Conservation (phyloP, 2,888 invertebrate species). For the Diarsia dahlii region DNA sequence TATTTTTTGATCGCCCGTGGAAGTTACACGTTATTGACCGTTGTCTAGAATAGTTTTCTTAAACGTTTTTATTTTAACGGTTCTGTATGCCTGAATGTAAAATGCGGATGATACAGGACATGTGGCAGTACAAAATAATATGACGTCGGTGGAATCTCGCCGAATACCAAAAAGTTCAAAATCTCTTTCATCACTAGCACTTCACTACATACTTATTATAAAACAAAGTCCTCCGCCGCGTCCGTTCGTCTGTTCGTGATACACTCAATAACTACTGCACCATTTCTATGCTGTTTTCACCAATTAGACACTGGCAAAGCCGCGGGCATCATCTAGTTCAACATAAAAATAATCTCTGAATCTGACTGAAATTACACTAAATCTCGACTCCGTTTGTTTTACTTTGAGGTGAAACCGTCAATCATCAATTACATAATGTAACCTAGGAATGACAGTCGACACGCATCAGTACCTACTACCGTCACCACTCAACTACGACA, state of each 20-base stretch:
- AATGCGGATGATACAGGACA: too few species aligned
- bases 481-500: constrained; percentile 51
- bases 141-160: too few species aligned
- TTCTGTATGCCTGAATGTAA: background rate
- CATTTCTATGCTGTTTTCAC: too few species aligned
- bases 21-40: background rate
- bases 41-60: background rate
- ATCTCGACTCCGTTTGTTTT: background rate
- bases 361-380: background rate
- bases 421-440: background rate
- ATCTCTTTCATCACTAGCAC: background rate
- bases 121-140: too few species aligned
- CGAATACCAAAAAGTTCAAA: background rate
- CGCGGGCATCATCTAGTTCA: too few species aligned
- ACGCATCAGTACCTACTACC: constrained; percentile 22
- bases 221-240: too few species aligned
- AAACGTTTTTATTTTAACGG: background rate
- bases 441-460: constrained; percentile 3
- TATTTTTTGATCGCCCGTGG: constrained; percentile 30
- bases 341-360: background rate
- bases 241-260: too few species aligned
- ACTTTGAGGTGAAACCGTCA: background rate
- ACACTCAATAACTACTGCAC: too few species aligned
- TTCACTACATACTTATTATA: too few species aligned
- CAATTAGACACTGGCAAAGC: too few species aligned